Conservation (phyloP, 2,113 vertebrate species). For the Leptocoma aspasia region DNA sequence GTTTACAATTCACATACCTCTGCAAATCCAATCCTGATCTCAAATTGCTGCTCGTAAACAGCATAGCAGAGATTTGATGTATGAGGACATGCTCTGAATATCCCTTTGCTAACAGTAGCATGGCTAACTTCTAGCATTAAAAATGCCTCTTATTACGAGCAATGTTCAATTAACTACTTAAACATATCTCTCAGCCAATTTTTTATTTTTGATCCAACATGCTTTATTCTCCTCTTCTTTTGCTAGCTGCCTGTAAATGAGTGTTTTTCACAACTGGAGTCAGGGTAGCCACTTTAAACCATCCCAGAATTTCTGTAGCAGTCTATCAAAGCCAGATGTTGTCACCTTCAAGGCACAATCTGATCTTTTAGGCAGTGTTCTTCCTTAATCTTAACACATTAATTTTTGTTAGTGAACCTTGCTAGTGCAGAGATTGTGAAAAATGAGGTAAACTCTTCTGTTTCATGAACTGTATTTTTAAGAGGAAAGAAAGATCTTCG, state of each 20-base stretch:
- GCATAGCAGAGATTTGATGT: constrained; percentile 36
- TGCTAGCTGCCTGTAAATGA: not conserved
- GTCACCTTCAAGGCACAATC: not conserved
- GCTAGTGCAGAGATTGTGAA: not conserved
- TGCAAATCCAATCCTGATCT: constrained; percentile 56
- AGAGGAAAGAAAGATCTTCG: not conserved
- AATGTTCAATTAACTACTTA: not conserved
- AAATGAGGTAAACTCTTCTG: not conserved
- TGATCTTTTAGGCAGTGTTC: not conserved
- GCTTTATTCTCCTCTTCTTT: not conserved
- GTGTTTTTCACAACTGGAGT: not conserved
- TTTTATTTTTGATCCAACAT: not conserved
- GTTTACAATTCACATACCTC: constrained; percentile 61
- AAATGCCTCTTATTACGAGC: not conserved
- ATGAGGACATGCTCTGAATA: constrained; percentile 44
- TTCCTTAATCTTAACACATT: not conserved
- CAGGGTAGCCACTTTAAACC: not conserved
- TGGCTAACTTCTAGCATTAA: not conserved
- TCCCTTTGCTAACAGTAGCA: not conserved
- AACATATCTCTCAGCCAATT: not conserved
- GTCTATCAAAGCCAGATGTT: not conserved
- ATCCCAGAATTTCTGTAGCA: not conserved
- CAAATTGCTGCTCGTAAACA: constrained; percentile 67
- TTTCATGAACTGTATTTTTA: not conserved
- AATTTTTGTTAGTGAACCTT: not conserved